These are phyloP conservation scores for Lycia hirtaria DNA, from an alignment of 2,888 invertebrate genomes.

Conservation along the genomic window DNA sequence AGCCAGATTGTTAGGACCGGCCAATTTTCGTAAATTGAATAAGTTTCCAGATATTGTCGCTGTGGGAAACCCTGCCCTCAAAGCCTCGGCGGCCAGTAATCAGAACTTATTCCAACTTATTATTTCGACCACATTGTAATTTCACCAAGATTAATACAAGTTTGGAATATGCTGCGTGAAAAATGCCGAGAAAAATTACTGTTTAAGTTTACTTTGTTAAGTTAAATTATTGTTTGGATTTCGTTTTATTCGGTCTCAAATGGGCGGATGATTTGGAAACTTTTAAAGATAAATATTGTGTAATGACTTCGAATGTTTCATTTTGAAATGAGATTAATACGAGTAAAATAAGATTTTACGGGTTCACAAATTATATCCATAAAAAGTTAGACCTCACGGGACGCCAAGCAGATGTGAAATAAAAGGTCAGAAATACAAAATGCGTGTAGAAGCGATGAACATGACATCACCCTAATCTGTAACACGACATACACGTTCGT, in stretches of 20 bases:
- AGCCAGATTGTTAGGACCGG: constrained; percentile 45
- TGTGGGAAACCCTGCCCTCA: constrained; percentile 47
- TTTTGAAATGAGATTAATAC: neutral
- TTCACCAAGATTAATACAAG: constrained; percentile 49
- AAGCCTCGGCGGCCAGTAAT: constrained; percentile 49
- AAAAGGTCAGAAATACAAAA: too few relatives aligned
- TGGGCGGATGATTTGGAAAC: constrained; percentile 11
- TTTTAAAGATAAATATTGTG: constrained; percentile 26
- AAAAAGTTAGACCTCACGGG: too few relatives aligned
- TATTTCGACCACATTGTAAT: constrained; percentile 56
- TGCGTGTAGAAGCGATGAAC: too few relatives aligned
- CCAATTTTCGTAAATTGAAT: constrained; percentile 65
- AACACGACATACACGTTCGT: too few relatives aligned
- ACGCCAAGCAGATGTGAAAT: too few relatives aligned
- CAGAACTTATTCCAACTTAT: constrained; percentile 53
- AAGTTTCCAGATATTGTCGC: constrained; percentile 63
- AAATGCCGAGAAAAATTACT: constrained; percentile 36
- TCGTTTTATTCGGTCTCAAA: constrained; percentile 14
- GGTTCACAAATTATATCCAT: too few relatives aligned
- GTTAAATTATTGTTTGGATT: constrained; percentile 21
- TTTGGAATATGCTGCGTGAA: constrained; percentile 40
- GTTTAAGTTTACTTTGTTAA: constrained; percentile 23
- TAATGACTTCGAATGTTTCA: neutral
- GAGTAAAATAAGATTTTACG: neutral
- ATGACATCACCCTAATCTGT: too few relatives aligned